Percentiles rank a stretch among this genome's conserved stretches.
phyloP scores from a whole-genome alignment of 2,888 invertebrate genomes.

The Abrostola tripartita region DNA sequence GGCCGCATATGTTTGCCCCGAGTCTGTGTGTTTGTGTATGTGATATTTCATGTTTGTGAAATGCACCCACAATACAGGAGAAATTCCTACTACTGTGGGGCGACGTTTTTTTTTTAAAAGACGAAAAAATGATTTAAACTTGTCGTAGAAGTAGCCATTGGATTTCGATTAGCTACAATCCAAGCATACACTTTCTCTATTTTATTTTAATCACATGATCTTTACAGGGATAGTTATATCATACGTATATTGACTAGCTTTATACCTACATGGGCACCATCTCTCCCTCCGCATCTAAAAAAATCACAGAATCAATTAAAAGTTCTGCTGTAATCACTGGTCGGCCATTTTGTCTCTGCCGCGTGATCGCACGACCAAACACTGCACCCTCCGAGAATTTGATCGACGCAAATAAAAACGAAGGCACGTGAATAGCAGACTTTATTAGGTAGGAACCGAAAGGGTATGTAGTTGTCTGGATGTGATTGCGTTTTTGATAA shows the following conservation, averaged over 20 bases:
- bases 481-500: slow-evolving; percentile 22
- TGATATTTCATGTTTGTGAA: too few species aligned
- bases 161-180: too few species aligned
- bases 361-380: slow-evolving; percentile 70
- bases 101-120: too few species aligned
- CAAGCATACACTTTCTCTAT: too few species aligned
- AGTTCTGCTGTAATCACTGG: slow-evolving; percentile 61
- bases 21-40: too few species aligned
- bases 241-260: not conserved
- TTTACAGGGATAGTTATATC: too few species aligned
- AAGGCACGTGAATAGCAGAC: slow-evolving; percentile 66
- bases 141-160: too few species aligned
- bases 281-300: slow-evolving; percentile 10
- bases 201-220: too few species aligned
- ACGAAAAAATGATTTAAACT: too few species aligned
- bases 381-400: slow-evolving; percentile 67
- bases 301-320: slow-evolving; percentile 61
- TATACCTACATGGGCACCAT: not conserved
- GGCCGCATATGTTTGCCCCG: too few species aligned
- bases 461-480: slow-evolving; percentile 55
- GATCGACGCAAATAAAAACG: slow-evolving; percentile 73
- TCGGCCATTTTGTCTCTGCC: slow-evolving; percentile 69
- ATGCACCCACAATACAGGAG: too few species aligned
- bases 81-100: too few species aligned
- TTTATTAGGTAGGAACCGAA: slow-evolving; percentile 71